These are phyloP conservation scores for Pandemis corylana DNA, from an alignment of 2,888 invertebrate species.

Conservation along the genomic window DNA sequence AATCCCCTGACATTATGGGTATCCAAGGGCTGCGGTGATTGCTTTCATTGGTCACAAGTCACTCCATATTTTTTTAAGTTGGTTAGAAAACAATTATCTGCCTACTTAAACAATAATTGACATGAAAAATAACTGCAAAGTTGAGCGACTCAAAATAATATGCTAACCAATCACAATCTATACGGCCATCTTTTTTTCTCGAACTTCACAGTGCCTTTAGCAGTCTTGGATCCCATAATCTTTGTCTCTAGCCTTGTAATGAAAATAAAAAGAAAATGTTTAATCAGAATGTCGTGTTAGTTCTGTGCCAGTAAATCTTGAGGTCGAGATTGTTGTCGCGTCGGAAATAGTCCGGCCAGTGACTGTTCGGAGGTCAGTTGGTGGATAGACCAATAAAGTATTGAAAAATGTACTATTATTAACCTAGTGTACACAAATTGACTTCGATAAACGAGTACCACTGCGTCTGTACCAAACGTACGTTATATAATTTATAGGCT, in stretches of 20 bases:
- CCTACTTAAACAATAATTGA: too few species aligned
- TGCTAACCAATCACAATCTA: too few species aligned
- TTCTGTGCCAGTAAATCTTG: conserved; percentile 33
- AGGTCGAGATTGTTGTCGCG: conserved; percentile 28
- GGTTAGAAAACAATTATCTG: too few species aligned
- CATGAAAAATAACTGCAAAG: too few species aligned
- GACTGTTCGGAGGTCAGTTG: conserved; percentile 7
- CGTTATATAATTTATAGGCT: too few species aligned
- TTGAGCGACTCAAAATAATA: too few species aligned
- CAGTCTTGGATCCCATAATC: conserved; percentile 12
- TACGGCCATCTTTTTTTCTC: too few species aligned
- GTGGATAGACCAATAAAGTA: background rate
- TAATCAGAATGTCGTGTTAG: conserved; percentile 32
- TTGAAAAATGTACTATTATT: background rate
- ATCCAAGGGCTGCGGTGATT: too few species aligned
- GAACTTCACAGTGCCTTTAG: background rate
- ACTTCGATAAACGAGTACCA: background rate
- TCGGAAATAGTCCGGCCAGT: conserved; percentile 5
- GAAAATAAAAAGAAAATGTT: conserved; percentile 34
- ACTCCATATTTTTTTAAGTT: too few species aligned
- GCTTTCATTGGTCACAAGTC: too few species aligned
- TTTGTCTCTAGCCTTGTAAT: conserved; percentile 21
- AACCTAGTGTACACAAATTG: background rate
- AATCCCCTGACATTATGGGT: too few species aligned
- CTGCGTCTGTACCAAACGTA: too few species aligned